Evolutionary conservation across 2,888 invertebrate genomes (phyloP).

Genomic region (Eurytoma adleriae): DNA sequence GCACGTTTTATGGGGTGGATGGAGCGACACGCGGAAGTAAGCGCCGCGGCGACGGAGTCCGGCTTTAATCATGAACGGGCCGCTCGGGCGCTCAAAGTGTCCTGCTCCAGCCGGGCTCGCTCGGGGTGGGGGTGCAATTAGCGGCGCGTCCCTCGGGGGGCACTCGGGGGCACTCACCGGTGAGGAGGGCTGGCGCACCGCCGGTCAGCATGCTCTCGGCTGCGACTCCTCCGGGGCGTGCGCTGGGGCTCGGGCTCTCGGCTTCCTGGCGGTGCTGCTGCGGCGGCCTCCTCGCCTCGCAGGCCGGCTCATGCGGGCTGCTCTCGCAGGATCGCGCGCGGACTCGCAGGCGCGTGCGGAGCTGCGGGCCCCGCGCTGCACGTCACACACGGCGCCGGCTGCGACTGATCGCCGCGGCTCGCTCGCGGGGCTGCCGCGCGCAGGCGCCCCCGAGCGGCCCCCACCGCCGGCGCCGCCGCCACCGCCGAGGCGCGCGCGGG

Average conservation of each 20-base stretch:
- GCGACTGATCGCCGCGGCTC: slow-evolving; percentile 38
- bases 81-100: slow-evolving; percentile 35
- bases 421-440: slow-evolving; percentile 30
- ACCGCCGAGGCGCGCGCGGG: background rate
- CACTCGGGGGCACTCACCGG: background rate
- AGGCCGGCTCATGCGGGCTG: slow-evolving; percentile 22
- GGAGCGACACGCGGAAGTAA: slow-evolving; percentile 36
- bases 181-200: background rate
- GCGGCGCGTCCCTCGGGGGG: background rate
- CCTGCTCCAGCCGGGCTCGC: slow-evolving; percentile 17
- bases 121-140: background rate
- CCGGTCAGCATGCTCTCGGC: slow-evolving; percentile 32
- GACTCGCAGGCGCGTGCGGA: background rate
- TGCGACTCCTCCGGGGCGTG: background rate
- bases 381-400: slow-evolving; percentile 45
- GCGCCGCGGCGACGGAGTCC: background rate
- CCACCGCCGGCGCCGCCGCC: slow-evolving; percentile 10
- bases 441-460: slow-evolving; percentile 28
- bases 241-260: background rate
- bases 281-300: background rate
- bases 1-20: slow-evolving; percentile 45
- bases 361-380: slow-evolving; percentile 10
- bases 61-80: slow-evolving; percentile 29
- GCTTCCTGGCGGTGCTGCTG: background rate
- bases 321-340: background rate